These are phyloP conservation scores for Maniola jurtina DNA, from an alignment of 1,140 invertebrate genomes.

Conservation along the genomic window DNA sequence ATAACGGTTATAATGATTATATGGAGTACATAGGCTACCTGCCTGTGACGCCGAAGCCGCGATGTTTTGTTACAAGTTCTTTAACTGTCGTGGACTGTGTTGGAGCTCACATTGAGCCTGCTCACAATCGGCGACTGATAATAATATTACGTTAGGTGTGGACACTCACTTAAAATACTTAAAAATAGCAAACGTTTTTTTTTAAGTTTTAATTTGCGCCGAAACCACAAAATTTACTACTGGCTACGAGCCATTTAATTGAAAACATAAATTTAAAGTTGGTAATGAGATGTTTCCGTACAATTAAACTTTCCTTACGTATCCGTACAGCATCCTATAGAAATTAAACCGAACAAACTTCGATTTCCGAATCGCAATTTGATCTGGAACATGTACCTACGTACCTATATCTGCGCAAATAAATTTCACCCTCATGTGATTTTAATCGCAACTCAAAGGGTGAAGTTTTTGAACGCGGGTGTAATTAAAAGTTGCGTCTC, in stretches of 20 bases:
- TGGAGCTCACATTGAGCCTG: no score
- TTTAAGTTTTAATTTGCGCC: neutral
- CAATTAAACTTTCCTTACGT: conserved; percentile 36
- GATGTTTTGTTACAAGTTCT: no score
- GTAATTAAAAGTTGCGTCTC: conserved; percentile 43
- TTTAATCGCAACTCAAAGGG: conserved; percentile 41
- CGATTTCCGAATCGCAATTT: conserved; percentile 35
- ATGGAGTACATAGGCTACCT: no score
- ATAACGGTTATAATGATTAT: no score
- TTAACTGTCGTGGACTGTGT: no score
- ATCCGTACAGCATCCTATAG: conserved; percentile 9
- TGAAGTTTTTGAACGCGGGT: conserved; percentile 38
- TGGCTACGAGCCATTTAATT: neutral
- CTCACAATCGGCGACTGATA: no score
- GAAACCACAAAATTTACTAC: neutral
- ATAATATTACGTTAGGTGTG: no score
- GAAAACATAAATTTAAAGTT: conserved; percentile 1
- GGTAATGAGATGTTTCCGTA: conserved; percentile 14
- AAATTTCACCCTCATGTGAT: conserved; percentile 36
- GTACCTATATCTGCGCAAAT: conserved; percentile 33
- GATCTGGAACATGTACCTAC: conserved; percentile 31
- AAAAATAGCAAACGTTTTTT: neutral
- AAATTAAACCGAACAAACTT: conserved; percentile 30
- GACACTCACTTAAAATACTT: no score
- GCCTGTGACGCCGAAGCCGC: no score